A percentile compares a stretch with the other conserved stretches of the same genome.
Conservation (phyloP, 2,888 invertebrate genomes). For the Lasius platythorax region DNA sequence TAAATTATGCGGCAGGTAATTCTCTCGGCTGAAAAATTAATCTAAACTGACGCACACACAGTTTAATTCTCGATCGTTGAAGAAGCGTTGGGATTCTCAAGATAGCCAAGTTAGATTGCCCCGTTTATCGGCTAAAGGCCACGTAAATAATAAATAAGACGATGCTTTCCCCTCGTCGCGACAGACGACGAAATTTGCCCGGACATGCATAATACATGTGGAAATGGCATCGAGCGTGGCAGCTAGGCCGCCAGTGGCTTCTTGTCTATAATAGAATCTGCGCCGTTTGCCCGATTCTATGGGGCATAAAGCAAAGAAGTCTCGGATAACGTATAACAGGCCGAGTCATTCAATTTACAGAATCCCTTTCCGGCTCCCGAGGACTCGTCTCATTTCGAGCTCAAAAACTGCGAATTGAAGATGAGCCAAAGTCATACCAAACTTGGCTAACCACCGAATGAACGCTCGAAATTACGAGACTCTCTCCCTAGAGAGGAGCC, state of each 20-base stretch:
- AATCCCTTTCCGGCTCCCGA: conserved; percentile 70
- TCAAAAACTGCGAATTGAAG: conserved; percentile 79
- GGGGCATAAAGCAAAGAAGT: conserved; percentile 80
- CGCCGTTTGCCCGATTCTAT: conserved; percentile 80
- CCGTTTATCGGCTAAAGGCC: conserved; percentile 50
- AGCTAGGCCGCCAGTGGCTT: conserved; percentile 78
- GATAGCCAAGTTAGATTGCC: conserved; percentile 43
- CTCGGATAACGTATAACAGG: conserved; percentile 81
- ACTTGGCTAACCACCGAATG: conserved; percentile 81
- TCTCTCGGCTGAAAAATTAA: conserved; percentile 35
- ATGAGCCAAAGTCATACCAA: conserved; percentile 82
- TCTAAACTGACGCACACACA: neutral
- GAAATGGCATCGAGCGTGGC: conserved; percentile 78
- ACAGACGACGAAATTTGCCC: conserved; percentile 83
- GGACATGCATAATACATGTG: conserved; percentile 83
- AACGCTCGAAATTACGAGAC: conserved; percentile 65
- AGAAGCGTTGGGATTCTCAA: conserved; percentile 8
- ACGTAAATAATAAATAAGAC: conserved; percentile 69
- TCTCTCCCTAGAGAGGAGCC: conserved; percentile 64
- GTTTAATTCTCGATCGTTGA: conserved; percentile 4
- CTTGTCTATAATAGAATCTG: conserved; percentile 85
- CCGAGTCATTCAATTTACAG: conserved; percentile 84
- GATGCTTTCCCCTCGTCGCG: conserved; percentile 67
- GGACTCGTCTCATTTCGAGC: conserved; percentile 64
- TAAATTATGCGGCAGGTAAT: conserved; percentile 22